Percentiles rank a stretch among this genome's conserved stretches.
Evolutionary conservation across 1,140 invertebrate species (phyloP).

Genomic region (Nymphalis io): DNA sequence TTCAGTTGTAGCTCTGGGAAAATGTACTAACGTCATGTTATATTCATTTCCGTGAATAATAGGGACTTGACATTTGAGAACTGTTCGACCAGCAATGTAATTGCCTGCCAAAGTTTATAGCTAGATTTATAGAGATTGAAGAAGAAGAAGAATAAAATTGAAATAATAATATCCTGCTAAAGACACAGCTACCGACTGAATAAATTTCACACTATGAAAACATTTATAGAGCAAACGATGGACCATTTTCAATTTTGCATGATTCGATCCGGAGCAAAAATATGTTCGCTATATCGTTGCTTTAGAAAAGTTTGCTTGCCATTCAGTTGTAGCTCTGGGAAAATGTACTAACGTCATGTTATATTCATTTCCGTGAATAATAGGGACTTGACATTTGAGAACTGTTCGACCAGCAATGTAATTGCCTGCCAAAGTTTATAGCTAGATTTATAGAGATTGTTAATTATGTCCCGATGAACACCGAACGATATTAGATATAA

Average conservation of each 20-base stretch:
- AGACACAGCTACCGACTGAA: background rate
- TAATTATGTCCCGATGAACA: too few relatives aligned
- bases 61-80: background rate
- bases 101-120: too few relatives aligned
- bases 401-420: too few relatives aligned
- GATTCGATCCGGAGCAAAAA: constrained; percentile 2
- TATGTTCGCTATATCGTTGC: background rate
- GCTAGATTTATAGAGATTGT: too few relatives aligned
- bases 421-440: too few relatives aligned
- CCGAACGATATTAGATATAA: too few relatives aligned
- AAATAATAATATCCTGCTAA: background rate
- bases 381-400: background rate
- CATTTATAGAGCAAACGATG: constrained; percentile 9
- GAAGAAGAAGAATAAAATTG: background rate
- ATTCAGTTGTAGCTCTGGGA: background rate
- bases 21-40: background rate
- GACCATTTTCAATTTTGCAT: constrained; percentile 10
- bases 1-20: background rate
- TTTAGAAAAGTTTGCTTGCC: background rate
- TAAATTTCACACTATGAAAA: constrained; percentile 5
- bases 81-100: too few relatives aligned
- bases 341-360: background rate
- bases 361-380: background rate
- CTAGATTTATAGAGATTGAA: too few relatives aligned
- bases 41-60: background rate